A percentile compares a stretch with the other conserved stretches of the same genome.
Conservation (phyloP, 1,140 invertebrate genomes). For the Atta cephalotes region DNA sequence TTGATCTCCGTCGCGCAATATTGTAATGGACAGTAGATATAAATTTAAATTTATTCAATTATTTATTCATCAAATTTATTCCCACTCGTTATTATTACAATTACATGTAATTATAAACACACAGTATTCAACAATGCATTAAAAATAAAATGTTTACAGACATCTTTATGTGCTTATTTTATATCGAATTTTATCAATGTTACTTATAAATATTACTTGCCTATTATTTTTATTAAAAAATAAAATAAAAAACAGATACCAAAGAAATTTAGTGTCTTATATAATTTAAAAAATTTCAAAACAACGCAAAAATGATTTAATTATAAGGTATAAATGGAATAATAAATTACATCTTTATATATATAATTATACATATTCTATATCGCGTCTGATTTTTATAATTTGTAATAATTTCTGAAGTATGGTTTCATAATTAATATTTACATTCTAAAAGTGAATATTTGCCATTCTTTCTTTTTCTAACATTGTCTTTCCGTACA, state of each 20-base stretch:
- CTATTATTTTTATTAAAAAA: neutral
- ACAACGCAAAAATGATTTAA: neutral
- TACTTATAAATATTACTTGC: neutral
- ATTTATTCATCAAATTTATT: neutral
- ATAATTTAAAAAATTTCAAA: neutral
- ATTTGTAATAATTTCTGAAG: neutral
- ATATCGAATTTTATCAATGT: neutral
- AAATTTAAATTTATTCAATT: neutral
- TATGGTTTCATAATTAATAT: neutral
- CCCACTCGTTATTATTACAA: neutral
- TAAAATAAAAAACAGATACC: no score
- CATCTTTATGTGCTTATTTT: neutral
- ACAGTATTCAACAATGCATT: neutral
- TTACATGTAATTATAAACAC: neutral
- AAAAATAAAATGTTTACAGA: neutral
- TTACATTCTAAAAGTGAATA: neutral
- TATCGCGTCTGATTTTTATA: neutral
- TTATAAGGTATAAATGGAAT: neutral
- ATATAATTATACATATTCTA: neutral
- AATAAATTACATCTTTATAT: slow-evolving; percentile 1
- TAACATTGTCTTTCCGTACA: neutral
- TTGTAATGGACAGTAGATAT: neutral
- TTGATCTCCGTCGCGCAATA: slow-evolving; percentile 3
- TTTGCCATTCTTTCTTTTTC: neutral
- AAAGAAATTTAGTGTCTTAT: no score